Evolutionary conservation across 2,113 vertebrate species (phyloP).

Genomic region (Pitta sordida): DNA sequence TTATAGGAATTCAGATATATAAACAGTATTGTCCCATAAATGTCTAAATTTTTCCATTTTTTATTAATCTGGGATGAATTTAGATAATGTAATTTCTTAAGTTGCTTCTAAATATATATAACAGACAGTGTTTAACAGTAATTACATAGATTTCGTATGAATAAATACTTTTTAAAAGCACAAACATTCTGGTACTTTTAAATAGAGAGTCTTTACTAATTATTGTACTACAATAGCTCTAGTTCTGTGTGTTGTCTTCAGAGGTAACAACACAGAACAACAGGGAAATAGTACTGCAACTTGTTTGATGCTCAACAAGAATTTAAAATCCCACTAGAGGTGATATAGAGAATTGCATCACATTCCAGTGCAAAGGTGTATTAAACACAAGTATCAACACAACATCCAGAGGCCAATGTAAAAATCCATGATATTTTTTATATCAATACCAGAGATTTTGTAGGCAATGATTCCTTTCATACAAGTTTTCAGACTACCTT

Average conservation of each 20-base stretch:
- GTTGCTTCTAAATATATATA: neutral
- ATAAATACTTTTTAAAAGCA: neutral
- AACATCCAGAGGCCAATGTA: neutral
- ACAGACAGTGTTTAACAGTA: neutral
- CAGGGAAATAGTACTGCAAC: neutral
- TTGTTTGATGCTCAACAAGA: neutral
- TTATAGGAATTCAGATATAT: neutral
- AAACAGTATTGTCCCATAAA: neutral
- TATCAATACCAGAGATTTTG: neutral
- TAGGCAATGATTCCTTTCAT: neutral
- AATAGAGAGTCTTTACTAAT: neutral
- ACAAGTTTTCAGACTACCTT: slow-evolving; percentile 21
- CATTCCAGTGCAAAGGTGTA: neutral
- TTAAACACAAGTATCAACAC: neutral
- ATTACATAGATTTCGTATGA: neutral
- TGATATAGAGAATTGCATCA: neutral
- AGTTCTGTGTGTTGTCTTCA: neutral
- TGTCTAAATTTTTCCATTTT: neutral
- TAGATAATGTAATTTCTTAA: neutral
- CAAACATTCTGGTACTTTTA: neutral
- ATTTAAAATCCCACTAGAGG: neutral
- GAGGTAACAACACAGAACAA: neutral
- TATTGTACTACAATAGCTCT: neutral
- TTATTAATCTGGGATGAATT: neutral
- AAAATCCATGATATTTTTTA: no score